These are phyloP conservation scores for Tetranychus truncatus DNA, from an alignment of 2,888 invertebrate genomes.

Conservation along the genomic window DNA sequence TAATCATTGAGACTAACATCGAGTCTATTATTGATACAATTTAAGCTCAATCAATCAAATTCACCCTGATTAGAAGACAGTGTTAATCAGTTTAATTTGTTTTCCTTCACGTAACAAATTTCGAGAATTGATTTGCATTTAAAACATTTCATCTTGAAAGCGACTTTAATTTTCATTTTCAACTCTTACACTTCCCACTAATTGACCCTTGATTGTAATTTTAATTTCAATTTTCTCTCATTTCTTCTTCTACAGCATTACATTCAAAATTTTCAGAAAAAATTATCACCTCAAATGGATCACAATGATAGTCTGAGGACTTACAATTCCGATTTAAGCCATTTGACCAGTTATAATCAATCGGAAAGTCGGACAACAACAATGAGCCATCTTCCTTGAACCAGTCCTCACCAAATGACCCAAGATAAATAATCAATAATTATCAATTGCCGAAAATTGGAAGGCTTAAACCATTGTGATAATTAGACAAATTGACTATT, in stretches of 20 bases:
- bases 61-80: no score
- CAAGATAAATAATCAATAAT: not conserved
- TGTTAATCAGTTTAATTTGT: no score
- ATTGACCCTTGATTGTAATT: not conserved
- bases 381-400: slow-evolving; percentile 30
- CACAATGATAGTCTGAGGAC: slow-evolving; percentile 43
- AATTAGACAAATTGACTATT: no score
- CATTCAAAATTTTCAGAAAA: slow-evolving; percentile 57
- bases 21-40: no score
- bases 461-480: not conserved
- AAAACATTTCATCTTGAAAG: no score
- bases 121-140: no score
- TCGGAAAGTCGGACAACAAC: slow-evolving; percentile 27
- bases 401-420: not conserved
- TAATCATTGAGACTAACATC: no score
- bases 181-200: not conserved
- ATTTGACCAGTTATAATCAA: slow-evolving; percentile 46
- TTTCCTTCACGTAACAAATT: no score
- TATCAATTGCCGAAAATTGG: not conserved
- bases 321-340: slow-evolving; percentile 56
- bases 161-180: no score
- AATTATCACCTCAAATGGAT: slow-evolving; percentile 29
- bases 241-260: slow-evolving; percentile 43
- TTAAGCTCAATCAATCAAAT: no score
- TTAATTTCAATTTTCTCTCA: not conserved